These are phyloP conservation scores for Leucoraja erinaceus DNA, from an alignment of 2,113 vertebrate genomes.

Conservation along the genomic window DNA sequence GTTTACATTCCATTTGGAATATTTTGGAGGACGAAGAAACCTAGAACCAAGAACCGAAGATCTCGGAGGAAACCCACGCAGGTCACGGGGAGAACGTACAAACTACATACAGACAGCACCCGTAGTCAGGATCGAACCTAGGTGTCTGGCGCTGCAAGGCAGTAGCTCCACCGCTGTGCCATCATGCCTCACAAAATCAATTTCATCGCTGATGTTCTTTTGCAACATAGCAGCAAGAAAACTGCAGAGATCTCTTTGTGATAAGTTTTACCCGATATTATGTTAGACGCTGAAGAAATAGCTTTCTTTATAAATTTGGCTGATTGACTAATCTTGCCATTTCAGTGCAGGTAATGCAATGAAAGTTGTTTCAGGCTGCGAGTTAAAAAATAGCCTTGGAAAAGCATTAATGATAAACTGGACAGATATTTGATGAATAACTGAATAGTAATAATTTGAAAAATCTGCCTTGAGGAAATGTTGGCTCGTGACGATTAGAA, in stretches of 20 bases:
- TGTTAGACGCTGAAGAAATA: background rate
- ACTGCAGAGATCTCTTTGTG: background rate
- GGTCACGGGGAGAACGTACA: too few relatives aligned
- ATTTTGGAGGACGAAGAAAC: too few relatives aligned
- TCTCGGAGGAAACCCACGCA: too few relatives aligned
- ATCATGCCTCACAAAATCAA: background rate
- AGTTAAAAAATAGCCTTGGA: conserved; percentile 5
- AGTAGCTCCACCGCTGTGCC: too few relatives aligned
- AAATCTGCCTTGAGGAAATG: background rate
- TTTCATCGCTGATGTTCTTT: background rate
- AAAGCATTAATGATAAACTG: background rate
- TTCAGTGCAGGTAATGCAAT: conserved; percentile 1
- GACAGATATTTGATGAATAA: background rate
- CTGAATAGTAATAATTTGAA: conserved; percentile 8
- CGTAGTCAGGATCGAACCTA: too few relatives aligned
- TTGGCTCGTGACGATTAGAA: background rate
- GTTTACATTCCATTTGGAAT: too few relatives aligned
- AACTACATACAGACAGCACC: too few relatives aligned
- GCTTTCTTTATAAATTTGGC: background rate
- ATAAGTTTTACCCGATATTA: background rate
- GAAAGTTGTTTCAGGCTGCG: background rate
- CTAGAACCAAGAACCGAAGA: too few relatives aligned
- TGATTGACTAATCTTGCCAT: background rate
- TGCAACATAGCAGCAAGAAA: background rate
- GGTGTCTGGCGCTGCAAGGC: too few relatives aligned